Percentiles rank a stretch among this genome's conserved stretches.
phyloP scores from a whole-genome alignment of 2,888 invertebrate species.

The Phengaris arion region DNA sequence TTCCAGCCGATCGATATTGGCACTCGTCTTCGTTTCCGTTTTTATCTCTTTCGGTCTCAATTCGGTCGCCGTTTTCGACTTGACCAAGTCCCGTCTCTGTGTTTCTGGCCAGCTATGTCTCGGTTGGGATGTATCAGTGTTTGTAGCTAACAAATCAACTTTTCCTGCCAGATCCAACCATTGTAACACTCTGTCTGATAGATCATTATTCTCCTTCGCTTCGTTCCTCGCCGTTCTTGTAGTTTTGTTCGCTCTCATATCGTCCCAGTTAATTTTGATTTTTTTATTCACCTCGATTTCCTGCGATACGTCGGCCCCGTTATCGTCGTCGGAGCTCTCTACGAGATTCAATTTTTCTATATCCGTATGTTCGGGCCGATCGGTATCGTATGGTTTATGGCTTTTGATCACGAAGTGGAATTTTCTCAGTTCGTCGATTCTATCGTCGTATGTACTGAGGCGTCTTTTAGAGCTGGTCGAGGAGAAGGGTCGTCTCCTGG shows the following conservation, averaged over 20 bases:
- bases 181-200: constrained; percentile 86
- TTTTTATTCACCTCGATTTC: constrained; percentile 49
- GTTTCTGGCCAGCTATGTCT: constrained; percentile 71
- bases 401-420: constrained; percentile 61
- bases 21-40: constrained; percentile 54
- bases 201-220: constrained; percentile 60
- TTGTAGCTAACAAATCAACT: constrained; percentile 65
- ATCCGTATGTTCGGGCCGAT: constrained; percentile 43
- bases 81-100: constrained; percentile 56
- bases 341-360: constrained; percentile 62
- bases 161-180: constrained; percentile 89
- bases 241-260: constrained; percentile 61
- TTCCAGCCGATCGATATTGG: constrained; percentile 67
- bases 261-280: constrained; percentile 47
- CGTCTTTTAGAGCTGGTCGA: constrained; percentile 55
- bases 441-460: constrained; percentile 51
- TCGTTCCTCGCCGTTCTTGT: constrained; percentile 64
- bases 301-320: constrained; percentile 54
- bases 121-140: constrained; percentile 63
- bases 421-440: constrained; percentile 51
- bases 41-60: constrained; percentile 55
- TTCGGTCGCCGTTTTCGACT: constrained; percentile 65
- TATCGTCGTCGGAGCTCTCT: constrained; percentile 58
- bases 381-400: constrained; percentile 47
- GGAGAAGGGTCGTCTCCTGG: constrained; percentile 59